Conservation (phyloP, 2,888 invertebrate species). For the Oscheius sp. region DNA sequence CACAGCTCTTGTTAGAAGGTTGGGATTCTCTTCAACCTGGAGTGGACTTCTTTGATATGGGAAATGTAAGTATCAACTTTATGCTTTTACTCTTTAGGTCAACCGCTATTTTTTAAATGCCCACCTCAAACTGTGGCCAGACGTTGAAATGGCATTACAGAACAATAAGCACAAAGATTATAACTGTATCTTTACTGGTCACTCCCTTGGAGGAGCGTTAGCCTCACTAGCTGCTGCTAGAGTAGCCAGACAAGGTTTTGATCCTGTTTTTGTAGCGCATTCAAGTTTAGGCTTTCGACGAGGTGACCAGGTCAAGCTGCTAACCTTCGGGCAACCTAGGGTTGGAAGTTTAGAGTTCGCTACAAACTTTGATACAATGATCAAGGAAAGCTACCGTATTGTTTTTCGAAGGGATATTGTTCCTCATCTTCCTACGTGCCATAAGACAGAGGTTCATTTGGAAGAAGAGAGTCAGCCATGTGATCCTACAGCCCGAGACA, state of each 20-base stretch:
- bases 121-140: constrained; percentile 62
- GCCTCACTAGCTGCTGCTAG: constrained; percentile 64
- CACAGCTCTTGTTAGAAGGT: constrained; percentile 61
- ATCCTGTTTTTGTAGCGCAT: neutral
- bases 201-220: constrained; percentile 66
- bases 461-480: constrained; percentile 49
- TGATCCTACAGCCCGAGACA: constrained; percentile 34
- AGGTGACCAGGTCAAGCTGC: constrained; percentile 46
- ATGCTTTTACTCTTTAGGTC: constrained; percentile 40
- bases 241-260: constrained; percentile 53
- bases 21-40: constrained; percentile 57
- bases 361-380: constrained; percentile 52
- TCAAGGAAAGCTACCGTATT: constrained; percentile 56
- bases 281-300: constrained; percentile 33
- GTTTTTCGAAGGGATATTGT: constrained; percentile 66
- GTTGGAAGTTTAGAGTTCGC: constrained; percentile 62
- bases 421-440: constrained; percentile 66
- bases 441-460: constrained; percentile 44
- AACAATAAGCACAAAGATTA: constrained; percentile 56
- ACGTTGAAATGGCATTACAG: constrained; percentile 50
- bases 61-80: constrained; percentile 47
- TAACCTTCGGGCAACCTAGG: constrained; percentile 67
- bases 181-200: constrained; percentile 63
- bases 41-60: constrained; percentile 62
- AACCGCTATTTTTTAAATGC: constrained; percentile 64